These are phyloP conservation scores for Pelvicachromis taeniatus DNA, from an alignment of 2,113 vertebrate genomes.

Conservation along the genomic window DNA sequence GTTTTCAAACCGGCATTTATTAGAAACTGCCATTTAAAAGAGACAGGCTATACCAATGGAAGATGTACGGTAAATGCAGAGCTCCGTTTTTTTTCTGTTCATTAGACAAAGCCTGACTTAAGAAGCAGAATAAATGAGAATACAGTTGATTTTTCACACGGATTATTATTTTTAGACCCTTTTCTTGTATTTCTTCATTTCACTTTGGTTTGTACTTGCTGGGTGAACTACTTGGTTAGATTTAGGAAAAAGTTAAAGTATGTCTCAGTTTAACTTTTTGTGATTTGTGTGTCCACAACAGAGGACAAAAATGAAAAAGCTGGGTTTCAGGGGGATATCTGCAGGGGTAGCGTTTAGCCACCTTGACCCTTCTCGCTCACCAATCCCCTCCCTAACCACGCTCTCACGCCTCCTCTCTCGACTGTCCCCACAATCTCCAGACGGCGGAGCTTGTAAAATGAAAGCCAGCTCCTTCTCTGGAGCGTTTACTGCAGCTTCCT, in stretches of 20 bases:
- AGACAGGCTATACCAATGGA: no score
- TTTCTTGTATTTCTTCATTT: neutral
- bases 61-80: no score
- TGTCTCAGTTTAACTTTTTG: neutral
- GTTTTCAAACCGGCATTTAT: no score
- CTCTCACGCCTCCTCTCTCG: neutral
- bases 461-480: neutral
- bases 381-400: neutral
- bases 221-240: neutral
- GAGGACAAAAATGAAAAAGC: neutral
- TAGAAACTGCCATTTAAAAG: no score
- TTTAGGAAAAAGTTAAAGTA: neutral
- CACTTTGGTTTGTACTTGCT: no score
- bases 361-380: neutral
- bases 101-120: neutral
- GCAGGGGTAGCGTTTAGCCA: neutral
- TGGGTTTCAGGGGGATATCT: neutral
- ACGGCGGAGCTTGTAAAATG: neutral
- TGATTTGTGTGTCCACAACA: neutral
- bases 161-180: neutral
- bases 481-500: neutral
- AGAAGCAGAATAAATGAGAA: neutral
- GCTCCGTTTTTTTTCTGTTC: neutral
- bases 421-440: neutral
- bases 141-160: neutral